Evolutionary conservation across 2,113 vertebrate genomes (phyloP), one percentile per base, ranked within the genome.

Genomic region (Misgurnus mizolepis): DNA sequence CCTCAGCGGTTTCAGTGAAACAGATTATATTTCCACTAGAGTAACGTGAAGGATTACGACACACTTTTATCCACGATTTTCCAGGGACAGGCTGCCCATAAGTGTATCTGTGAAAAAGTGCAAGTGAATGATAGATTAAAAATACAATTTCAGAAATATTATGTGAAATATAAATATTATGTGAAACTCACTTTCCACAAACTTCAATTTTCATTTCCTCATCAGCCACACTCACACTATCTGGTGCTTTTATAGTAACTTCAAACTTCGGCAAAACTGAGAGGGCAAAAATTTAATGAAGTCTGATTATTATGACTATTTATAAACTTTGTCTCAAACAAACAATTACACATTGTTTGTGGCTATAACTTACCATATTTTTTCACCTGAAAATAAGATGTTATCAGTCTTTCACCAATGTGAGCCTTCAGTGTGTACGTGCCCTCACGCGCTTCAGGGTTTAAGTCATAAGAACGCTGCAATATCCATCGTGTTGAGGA

Each of bases 231-330:
- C 70, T 87, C 4, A 86, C 77, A 84, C 86, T 55, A 2, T 83
- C 40, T 6, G 76, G 6, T 14, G 12, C 27, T 2, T 72, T 67
- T 66, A 91, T 0, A 49, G 61, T 86, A 9, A 89, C 55, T 0
- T 90, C 88, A 84, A 92, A 93, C 87, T 87, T 91, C 2, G 92
- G 91, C 76, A 91, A 82, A 89, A 90, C 92, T 92, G 67, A 17
- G 68, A 61, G 61, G 17, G 49, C 49, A 53, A 0, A n/a, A 67
- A 67, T 67, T 60, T 27, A 1, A 53, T 27, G 27, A 34, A 34
- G 4, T 53, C 9, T 60, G 5, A 27, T 61, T 5, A 27, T n/a
- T 15, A 34, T 6, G 1, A 55, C 7, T 15, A 15, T 34, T 53
- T 14, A 70, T 40, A 0, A 40, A 56, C 17, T 12, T 58, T 15